Conservation (phyloP, 2,888 invertebrate species). For the Lycia hirtaria region DNA sequence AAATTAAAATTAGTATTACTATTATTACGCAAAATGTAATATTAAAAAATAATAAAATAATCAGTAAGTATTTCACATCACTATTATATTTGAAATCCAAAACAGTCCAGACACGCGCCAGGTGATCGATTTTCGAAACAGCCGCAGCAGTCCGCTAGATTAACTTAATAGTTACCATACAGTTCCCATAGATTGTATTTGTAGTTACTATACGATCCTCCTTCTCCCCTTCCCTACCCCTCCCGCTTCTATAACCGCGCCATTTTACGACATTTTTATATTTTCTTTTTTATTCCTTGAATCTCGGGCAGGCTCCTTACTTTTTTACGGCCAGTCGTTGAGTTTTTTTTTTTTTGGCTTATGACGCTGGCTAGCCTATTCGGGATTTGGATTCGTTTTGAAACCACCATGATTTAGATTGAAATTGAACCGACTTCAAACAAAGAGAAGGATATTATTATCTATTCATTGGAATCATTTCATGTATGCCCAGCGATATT, state of each 20-base stretch:
- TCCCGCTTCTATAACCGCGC: slow-evolving; percentile 61
- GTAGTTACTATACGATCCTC: not conserved
- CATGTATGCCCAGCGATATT: no score
- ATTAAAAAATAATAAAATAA: not conserved
- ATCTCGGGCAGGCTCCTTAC: slow-evolving; percentile 52
- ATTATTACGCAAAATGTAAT: not conserved
- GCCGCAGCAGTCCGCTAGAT: slow-evolving; percentile 45
- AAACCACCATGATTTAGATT: no score
- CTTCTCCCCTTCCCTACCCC: slow-evolving; percentile 41
- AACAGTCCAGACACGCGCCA: slow-evolving; percentile 77
- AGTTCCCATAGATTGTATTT: slow-evolving; percentile 37
- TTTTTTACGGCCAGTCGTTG: slow-evolving; percentile 55
- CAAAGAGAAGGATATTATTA: no score
- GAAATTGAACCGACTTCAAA: no score
- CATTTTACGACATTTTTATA: slow-evolving; percentile 66
- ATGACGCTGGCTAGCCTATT: not conserved
- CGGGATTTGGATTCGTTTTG: not conserved
- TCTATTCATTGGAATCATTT: no score
- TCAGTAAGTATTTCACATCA: slow-evolving; percentile 15
- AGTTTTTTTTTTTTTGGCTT: slow-evolving; percentile 37
- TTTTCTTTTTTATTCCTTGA: slow-evolving; percentile 66
- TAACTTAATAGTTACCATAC: not conserved
- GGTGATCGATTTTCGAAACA: slow-evolving; percentile 81
- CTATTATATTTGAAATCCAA: slow-evolving; percentile 62
- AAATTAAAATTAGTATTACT: not conserved